Conservation (phyloP, 2,113 vertebrate species). For the Puffinus mauretanicus region DNA sequence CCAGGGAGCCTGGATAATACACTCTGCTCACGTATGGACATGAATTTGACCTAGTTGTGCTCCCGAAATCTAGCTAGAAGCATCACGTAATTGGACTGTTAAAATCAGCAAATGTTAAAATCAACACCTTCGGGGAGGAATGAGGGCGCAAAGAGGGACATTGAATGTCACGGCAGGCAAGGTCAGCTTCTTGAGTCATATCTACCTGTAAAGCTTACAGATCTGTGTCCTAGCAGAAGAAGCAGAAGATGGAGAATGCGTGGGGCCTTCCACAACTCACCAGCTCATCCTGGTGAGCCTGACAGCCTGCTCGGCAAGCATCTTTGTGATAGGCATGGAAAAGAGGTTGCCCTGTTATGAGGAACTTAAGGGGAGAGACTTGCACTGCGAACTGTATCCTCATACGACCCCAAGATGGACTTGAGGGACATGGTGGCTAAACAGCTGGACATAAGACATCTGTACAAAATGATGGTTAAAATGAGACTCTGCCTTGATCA, state of each 20-base stretch:
- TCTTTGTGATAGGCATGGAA: background rate
- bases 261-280: background rate
- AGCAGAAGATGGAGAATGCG: background rate
- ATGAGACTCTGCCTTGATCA: background rate
- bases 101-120: slow-evolving; percentile 4
- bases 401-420: background rate
- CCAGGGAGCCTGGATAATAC: background rate
- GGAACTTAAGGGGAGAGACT: background rate
- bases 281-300: background rate
- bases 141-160: background rate
- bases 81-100: background rate
- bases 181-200: background rate
- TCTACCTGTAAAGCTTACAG: background rate
- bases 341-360: background rate
- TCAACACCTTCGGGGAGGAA: background rate
- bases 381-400: background rate
- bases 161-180: background rate
- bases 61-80: background rate
- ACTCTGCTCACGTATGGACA: background rate
- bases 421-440: background rate
- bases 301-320: background rate
- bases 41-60: background rate
- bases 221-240: background rate
- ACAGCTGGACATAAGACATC: background rate
- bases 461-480: background rate